Conservation (phyloP, 2,797 vertebrate genomes). For the Urocyon cinereoargenteus region DNA sequence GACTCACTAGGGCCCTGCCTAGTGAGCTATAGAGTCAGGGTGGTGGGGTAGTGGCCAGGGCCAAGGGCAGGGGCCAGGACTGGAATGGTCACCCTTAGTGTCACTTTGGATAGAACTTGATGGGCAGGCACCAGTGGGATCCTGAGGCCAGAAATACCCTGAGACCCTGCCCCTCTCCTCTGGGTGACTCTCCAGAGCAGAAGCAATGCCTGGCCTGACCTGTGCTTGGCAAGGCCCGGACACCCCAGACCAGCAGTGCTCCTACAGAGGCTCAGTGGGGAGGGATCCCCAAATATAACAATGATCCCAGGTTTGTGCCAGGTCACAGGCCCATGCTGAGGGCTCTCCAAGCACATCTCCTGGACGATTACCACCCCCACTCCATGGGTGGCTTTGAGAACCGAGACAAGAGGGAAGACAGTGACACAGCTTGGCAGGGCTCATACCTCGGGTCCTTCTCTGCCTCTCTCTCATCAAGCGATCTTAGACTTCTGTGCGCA, state of each 20-base stretch:
- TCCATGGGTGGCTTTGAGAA: not conserved
- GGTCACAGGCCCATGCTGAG: not conserved
- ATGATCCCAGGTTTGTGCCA: fast-evolving
- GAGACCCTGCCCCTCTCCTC: not conserved
- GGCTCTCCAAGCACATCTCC: not conserved
- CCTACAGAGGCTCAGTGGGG: not conserved
- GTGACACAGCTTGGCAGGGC: not conserved
- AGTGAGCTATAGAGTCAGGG: not conserved
- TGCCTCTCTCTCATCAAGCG: not conserved
- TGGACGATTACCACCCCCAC: fast-evolving
- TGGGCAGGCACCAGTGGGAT: not conserved
- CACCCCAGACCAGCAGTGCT: not conserved
- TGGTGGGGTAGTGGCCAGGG: not conserved
- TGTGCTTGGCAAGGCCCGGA: not conserved
- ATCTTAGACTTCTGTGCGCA: not conserved
- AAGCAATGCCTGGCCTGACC: not conserved
- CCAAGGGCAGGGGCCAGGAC: not conserved
- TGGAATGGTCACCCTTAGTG: not conserved
- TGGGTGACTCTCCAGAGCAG: not conserved
- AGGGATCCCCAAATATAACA: not conserved
- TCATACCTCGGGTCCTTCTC: not conserved
- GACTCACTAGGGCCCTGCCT: fast-evolving
- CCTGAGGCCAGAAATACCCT: not conserved
- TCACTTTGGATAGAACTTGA: not conserved
- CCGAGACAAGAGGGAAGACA: not conserved